Conservation (phyloP, 2,888 invertebrate species). For the Oasisia sp. region DNA sequence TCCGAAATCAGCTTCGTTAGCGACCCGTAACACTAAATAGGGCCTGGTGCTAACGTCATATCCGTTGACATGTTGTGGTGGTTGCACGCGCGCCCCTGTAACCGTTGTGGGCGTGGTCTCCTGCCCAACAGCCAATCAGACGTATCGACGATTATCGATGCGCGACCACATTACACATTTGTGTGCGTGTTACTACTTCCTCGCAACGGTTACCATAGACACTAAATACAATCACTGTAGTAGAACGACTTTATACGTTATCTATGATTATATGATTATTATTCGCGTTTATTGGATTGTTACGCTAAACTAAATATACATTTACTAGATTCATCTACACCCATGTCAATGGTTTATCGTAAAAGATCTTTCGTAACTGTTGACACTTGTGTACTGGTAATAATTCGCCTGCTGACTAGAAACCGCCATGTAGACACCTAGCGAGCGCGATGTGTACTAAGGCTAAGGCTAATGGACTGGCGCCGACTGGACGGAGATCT, state of each 20-base stretch:
- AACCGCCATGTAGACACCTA: too few species aligned
- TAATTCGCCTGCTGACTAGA: too few species aligned
- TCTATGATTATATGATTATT: background rate
- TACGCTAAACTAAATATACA: background rate
- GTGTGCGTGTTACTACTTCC: background rate
- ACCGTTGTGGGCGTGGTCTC: background rate
- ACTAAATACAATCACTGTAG: background rate
- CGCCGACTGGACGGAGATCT: too few species aligned
- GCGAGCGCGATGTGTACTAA: too few species aligned
- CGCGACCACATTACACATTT: background rate
- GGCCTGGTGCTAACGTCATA: background rate
- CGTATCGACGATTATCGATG: background rate
- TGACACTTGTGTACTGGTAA: too few species aligned
- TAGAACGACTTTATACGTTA: background rate
- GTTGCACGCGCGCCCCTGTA: background rate
- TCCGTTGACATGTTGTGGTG: background rate
- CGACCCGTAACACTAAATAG: background rate
- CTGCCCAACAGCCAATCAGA: background rate
- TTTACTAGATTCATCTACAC: background rate
- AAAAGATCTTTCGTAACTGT: too few species aligned
- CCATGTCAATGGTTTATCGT: too few species aligned
- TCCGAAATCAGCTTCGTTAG: conserved; percentile 6
- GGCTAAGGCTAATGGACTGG: too few species aligned
- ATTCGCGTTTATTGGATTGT: background rate
- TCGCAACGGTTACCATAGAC: background rate